These are phyloP conservation scores for Tetraodon nigroviridis DNA, from an alignment of 2,113 vertebrate species.

Conservation along the genomic window DNA sequence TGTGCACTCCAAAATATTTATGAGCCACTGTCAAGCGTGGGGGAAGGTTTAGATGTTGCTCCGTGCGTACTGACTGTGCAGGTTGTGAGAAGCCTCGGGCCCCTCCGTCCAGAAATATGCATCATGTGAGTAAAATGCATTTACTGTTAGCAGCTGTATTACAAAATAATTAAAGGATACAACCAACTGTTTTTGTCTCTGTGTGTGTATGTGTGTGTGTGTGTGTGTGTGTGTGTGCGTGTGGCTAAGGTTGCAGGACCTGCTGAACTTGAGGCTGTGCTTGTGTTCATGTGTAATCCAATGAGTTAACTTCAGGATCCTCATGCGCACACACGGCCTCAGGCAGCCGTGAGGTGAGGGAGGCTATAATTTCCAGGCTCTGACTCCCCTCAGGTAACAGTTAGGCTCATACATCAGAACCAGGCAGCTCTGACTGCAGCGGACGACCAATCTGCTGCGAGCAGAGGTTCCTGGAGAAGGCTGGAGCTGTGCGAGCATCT, in stretches of 20 bases:
- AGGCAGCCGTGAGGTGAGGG: constrained; percentile 40
- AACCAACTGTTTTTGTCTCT: no score
- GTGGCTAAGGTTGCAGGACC: constrained; percentile 40
- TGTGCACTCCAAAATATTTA: neutral
- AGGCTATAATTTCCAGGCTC: constrained; percentile 62
- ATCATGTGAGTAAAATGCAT: constrained; percentile 8
- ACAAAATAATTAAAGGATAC: constrained; percentile 60
- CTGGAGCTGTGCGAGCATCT: constrained; percentile 64
- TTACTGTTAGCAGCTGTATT: constrained; percentile 48
- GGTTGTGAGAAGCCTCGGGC: constrained; percentile 23
- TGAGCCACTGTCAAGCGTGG: neutral
- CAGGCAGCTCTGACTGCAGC: constrained; percentile 56
- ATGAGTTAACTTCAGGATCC: constrained; percentile 32
- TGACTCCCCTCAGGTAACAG: constrained; percentile 68
- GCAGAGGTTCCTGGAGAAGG: constrained; percentile 36
- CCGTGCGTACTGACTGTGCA: constrained; percentile 1
- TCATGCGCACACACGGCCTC: constrained; percentile 51
- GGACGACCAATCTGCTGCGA: constrained; percentile 62
- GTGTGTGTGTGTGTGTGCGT: no score
- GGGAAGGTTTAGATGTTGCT: neutral
- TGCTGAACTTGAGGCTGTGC: constrained; percentile 53
- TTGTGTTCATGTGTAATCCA: constrained; percentile 54
- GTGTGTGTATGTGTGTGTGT: constrained; percentile 2
- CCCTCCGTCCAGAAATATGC: constrained; percentile 22
- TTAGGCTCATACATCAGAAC: constrained; percentile 61